These are phyloP conservation scores for Struthio camelus DNA, from an alignment of 2,113 vertebrate genomes.

Conservation along the genomic window DNA sequence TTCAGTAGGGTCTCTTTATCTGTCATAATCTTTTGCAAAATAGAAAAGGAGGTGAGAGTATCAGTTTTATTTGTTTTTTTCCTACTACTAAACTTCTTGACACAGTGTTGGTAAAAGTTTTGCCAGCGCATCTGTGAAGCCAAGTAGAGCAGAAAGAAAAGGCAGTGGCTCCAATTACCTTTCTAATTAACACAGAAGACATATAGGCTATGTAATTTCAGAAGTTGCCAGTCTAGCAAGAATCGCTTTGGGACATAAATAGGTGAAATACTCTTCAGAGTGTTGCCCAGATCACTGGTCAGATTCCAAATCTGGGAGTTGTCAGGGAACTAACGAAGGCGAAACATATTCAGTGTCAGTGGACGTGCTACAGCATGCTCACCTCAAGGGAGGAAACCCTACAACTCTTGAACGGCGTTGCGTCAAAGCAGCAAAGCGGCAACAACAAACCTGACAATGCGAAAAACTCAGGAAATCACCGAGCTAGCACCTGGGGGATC, in stretches of 20 bases:
- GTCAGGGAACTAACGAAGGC: background rate
- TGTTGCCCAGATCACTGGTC: background rate
- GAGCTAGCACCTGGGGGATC: background rate
- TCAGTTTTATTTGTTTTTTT: background rate
- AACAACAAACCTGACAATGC: background rate
- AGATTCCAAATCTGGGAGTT: rapidly evolving
- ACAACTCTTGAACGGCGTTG: background rate
- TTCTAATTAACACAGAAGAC: background rate
- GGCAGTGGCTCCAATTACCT: background rate
- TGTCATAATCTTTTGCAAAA: background rate
- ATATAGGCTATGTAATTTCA: background rate
- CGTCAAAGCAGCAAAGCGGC: background rate
- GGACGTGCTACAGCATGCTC: background rate
- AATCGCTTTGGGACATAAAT: background rate
- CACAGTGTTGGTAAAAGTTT: background rate
- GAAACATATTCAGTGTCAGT: background rate
- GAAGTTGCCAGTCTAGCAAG: background rate
- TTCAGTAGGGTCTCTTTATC: background rate
- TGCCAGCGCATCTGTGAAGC: background rate
- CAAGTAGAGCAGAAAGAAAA: background rate
- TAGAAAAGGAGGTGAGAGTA: background rate
- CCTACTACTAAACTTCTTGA: background rate
- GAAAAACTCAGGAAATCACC: background rate
- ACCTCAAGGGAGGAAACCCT: too few species aligned
- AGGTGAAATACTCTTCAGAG: background rate